Percentiles rank a stretch among this genome's conserved stretches.
Evolutionary conservation across 2,113 vertebrate genomes (phyloP).

Genomic region (Hippopotamus amphibius): DNA sequence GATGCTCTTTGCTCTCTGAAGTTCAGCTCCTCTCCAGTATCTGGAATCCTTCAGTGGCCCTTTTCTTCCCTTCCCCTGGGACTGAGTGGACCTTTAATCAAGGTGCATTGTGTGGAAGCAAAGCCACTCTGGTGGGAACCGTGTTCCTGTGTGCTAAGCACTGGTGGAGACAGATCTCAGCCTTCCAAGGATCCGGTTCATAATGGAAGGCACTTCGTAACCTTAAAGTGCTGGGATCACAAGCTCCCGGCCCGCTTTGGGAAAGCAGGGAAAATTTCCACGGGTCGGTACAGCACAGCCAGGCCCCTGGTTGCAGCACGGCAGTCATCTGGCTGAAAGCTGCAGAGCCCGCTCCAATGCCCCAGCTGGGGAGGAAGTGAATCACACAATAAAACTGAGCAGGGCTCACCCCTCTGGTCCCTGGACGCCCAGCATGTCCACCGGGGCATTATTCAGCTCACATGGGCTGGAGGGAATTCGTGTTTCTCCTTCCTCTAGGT

Average conservation of each 20-base stretch:
- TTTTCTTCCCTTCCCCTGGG: not conserved
- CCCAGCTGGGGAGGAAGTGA: conserved; percentile 49
- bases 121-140: not conserved
- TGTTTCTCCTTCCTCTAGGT: not conserved
- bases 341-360: not conserved
- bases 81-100: not conserved
- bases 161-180: not conserved
- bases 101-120: not conserved
- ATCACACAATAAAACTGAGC: not conserved
- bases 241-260: rapidly evolving
- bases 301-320: not conserved
- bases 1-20: not conserved
- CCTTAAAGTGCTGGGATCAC: not conserved
- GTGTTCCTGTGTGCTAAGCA: no score
- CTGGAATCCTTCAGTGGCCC: not conserved
- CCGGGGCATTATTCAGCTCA: not conserved
- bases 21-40: not conserved
- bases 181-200: not conserved
- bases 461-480: not conserved
- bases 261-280: not conserved
- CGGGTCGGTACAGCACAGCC: not conserved
- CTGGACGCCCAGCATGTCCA: not conserved
- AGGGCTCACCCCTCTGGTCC: not conserved
- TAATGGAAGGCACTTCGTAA: not conserved
- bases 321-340: not conserved